Evolutionary conservation across 2,888 invertebrate genomes (phyloP).

Genomic region (Platerodrilus igneus): DNA sequence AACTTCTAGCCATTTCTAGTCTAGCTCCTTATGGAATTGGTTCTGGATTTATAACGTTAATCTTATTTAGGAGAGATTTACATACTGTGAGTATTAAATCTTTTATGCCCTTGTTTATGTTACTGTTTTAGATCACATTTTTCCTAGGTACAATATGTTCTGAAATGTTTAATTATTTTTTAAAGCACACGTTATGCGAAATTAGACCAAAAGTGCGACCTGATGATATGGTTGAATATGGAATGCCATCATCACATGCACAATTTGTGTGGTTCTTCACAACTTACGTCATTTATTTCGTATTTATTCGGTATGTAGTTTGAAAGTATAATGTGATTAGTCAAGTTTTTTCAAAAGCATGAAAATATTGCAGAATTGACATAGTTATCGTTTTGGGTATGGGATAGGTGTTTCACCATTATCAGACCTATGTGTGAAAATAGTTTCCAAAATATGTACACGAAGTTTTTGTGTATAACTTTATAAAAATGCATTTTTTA

Average conservation of each 20-base stretch:
- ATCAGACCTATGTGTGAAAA: background rate
- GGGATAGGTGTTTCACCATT: background rate
- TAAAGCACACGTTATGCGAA: slow-evolving; percentile 80
- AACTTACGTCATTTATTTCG: slow-evolving; percentile 77
- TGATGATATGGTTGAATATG: slow-evolving; percentile 69
- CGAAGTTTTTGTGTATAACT: too few relatives aligned
- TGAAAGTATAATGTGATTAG: too few relatives aligned
- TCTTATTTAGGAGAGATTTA: slow-evolving; percentile 83
- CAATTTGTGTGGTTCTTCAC: slow-evolving; percentile 92
- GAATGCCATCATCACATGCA: slow-evolving; percentile 89
- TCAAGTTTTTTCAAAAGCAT: background rate
- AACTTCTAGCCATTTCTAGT: slow-evolving; percentile 76
- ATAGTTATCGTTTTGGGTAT: background rate
- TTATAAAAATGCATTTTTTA: too few relatives aligned
- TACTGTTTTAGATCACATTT: slow-evolving; percentile 71
- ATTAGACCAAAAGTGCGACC: slow-evolving; percentile 68
- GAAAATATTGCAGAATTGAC: background rate
- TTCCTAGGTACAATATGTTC: slow-evolving; percentile 73
- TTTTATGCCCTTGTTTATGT: slow-evolving; percentile 11
- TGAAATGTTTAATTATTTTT: slow-evolving; percentile 70
- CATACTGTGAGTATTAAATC: slow-evolving; percentile 71
- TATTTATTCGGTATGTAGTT: slow-evolving; percentile 69
- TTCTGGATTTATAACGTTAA: slow-evolving; percentile 76
- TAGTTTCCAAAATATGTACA: too few relatives aligned
- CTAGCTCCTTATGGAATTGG: slow-evolving; percentile 79